Base-by-base conservation (phyloP, 2,888 invertebrate species). In the Rutpela maculata region DNA sequence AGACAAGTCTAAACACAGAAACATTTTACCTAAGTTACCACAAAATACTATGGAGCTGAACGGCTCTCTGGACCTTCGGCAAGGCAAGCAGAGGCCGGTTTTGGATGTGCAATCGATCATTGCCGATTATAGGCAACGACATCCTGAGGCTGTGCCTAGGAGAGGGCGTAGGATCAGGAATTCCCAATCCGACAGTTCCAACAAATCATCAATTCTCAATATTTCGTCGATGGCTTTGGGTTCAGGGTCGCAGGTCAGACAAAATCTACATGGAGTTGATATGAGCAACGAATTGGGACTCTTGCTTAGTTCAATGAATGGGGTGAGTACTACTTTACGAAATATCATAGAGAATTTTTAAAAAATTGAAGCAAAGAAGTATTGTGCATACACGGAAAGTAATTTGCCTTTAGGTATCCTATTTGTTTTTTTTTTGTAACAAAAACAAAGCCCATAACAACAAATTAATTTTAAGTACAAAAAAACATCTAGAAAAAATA, bases 91-190 rank as follows among this genome's bases (percentile, higher is more conserved):
- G 86, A 94, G 95, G 0, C 93, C 95, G 0, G 94, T 95, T n/a
- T 93, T 95, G 77, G 95, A 96, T 87, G 96, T 96, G 0, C 94
- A 95, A 87, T 95, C 95, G 5, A 95, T 96, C 74, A 95, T 95
- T 85, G 95, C 95, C 0, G 96, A 96, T 87, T 95, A 95, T 86
- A 92, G 95, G 81, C 94, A 95, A 80, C 91, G 94, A 81, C 95
- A 95, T 89, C 95, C 95, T 0, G 95, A 96, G 81, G 90, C 93
- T 5, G 93, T 94, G 0, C 95, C 95, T 0, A 89, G 95, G 82
- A 91, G 95, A 82, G 93, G 94, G 5, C 90, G 93, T 31, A 89
- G 94, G 66, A 92, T 93, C 89, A 93, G 93, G 85, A 91, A 92
- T 0, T 78, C 85, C 6, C 86, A 87, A 76, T 82, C 80, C 70